A percentile compares a stretch with the other conserved stretches of the same genome.
phyloP scores from a whole-genome alignment of 2,888 invertebrate genomes.

The Periphyllus acericola region DNA sequence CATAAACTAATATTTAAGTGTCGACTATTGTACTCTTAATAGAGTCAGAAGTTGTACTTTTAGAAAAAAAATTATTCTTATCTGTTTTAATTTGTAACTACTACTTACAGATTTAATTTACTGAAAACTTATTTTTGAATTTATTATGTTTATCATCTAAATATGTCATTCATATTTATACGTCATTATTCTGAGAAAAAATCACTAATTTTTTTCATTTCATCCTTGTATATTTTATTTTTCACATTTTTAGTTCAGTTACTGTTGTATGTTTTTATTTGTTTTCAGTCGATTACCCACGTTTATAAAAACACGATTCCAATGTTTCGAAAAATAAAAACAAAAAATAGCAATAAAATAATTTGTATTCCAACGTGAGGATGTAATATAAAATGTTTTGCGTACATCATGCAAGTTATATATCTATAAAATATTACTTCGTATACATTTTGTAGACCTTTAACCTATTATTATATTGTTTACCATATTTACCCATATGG shows the following conservation, averaged over 20 bases:
- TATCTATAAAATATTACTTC: constrained; percentile 24
- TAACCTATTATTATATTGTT: too few relatives aligned
- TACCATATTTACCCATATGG: too few relatives aligned
- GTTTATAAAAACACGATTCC: constrained; percentile 4
- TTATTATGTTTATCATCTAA: not conserved
- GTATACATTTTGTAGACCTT: not conserved
- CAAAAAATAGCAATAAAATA: not conserved
- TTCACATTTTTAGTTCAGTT: not conserved
- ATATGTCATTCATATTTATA: too few relatives aligned
- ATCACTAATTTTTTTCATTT: not conserved
- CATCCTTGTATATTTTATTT: not conserved
- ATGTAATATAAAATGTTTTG: constrained; percentile 16
- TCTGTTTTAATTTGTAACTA: too few relatives aligned
- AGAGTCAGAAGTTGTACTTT: too few relatives aligned
- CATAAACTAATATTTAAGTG: too few relatives aligned
- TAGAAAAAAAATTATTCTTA: too few relatives aligned
- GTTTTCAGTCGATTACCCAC: constrained; percentile 54
- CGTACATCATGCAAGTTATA: not conserved
- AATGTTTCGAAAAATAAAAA: not conserved
- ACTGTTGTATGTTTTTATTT: constrained; percentile 18
- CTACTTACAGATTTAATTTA: not conserved
- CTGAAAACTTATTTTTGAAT: not conserved
- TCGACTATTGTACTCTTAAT: too few relatives aligned
- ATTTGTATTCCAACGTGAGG: constrained; percentile 15
- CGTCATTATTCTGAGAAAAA: not conserved